Evolutionary conservation across 2,113 vertebrate genomes (phyloP).

Genomic region (Tauraco erythrolophus): DNA sequence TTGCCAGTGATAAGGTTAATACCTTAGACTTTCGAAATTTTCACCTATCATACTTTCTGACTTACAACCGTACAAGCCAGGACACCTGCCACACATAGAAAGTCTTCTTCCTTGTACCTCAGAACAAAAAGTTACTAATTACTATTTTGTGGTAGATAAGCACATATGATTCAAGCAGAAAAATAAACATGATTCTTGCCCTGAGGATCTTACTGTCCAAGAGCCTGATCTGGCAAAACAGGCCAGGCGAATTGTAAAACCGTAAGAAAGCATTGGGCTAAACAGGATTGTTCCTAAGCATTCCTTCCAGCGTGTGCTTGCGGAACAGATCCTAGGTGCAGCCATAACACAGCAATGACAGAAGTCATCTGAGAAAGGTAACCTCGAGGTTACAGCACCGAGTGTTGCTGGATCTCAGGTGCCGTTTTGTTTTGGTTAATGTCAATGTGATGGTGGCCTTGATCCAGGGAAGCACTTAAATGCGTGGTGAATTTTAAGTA

Average conservation of each 20-base stretch:
- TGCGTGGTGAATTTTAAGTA: not conserved
- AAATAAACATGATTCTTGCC: slow-evolving; percentile 16
- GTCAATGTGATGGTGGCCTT: not conserved
- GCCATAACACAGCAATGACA: not conserved
- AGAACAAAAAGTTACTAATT: not conserved
- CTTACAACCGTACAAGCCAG: not conserved
- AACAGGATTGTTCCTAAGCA: not conserved
- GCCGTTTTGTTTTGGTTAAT: slow-evolving; percentile 31
- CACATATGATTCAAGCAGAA: slow-evolving; percentile 18
- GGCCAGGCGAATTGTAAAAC: not conserved
- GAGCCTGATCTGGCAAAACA: slow-evolving; percentile 20
- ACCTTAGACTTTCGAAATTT: not conserved
- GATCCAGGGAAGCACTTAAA: slow-evolving; percentile 41
- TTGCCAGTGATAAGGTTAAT: not conserved
- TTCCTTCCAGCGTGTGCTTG: not conserved
- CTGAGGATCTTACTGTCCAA: not conserved
- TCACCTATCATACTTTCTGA: not conserved
- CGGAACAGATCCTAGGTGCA: not conserved
- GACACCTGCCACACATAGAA: not conserved
- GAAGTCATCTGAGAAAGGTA: not conserved
- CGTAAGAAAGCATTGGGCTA: not conserved
- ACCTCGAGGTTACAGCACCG: slow-evolving; percentile 43
- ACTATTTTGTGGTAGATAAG: not conserved
- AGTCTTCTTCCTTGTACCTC: not conserved
- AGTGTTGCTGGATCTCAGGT: slow-evolving; percentile 18